Base-by-base conservation (phyloP, 2,888 invertebrate species). In the Drosophila rubida region DNA sequence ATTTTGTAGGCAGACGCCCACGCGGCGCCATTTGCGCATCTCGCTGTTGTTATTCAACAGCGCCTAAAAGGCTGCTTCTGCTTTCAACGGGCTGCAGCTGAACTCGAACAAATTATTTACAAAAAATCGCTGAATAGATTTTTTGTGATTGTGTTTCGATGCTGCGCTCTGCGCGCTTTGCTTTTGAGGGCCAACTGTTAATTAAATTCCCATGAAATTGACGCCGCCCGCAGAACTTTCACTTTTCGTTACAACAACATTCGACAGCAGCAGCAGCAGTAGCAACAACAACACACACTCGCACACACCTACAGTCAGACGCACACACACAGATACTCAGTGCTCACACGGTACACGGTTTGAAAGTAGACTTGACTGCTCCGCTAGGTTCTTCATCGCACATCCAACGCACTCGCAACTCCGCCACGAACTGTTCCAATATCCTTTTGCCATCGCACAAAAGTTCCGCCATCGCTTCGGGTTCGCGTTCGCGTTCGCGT, bases 321-420 rank as follows among this genome's bases (percentile, higher is more conserved):
- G 39, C 32, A 54, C 39, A 35, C 55, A 55, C 32, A 54, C 39
- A 13, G 44, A 62, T 53, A 77, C 71, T 58, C 48, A 39, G 39
- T 64, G 41, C 69, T 69, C 44, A 58, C 59, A 61, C 58, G 41
- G 30, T 44, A 16, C n/a, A 53, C 32, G 32, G 32, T 45, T 44
- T 45, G 14, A 27, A 11, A 46, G 11, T 30, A 6, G 19, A 22
- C 50, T 37, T 39, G 8, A 14, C 5, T 16, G 60, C 19, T 50
- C 57, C 53, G 60, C 58, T 68, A 59, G 41, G 44, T 48, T 61
- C 61, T 46, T 62, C 46, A 49, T 45, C 57, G 76, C 65, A 79
- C 83, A 80, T 82, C 89, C 89, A 80, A 81, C 80, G 78, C 85
- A 78, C 76, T 89, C 66, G 83, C 81, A 89, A 89, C 83, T 89